Evolutionary conservation across 1,140 invertebrate species (phyloP), one percentile per base, ranked within the genome.

Genomic region (Zaprionus kolodkinae): DNA sequence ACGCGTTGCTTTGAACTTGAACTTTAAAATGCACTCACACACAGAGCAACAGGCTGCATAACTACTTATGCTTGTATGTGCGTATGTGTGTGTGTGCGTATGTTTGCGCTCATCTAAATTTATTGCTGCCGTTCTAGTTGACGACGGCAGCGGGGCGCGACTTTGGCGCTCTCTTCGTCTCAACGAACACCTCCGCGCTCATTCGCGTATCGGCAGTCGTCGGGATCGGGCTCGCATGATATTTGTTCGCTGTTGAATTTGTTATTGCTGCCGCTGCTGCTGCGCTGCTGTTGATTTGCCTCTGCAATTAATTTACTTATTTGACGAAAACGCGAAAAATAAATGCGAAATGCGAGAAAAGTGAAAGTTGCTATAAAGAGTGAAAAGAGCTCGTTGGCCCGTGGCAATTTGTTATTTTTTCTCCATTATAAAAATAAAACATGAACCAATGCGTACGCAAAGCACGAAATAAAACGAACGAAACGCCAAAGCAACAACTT

Each of bases 1-100:
- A 35, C 33, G 33, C 33, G 33, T 72, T 40, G 55, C 85, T 88
- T 91, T 91, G 88, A 91, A 91, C 88, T 91, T 91, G 88, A 91
- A 91, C 88, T 91, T 91, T 84, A 77, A 76, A 81, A 81, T 77
- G 78, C 85, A 83, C 67, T 72, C 73, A 79, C 66, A 70, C 78
- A 57, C 45, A 67, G 43, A 67, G 38, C 25, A 61, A 74, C 43
- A 68, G 45, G 38, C 73, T 71, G 60, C 45, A 71, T 71, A 76
- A 54, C 38, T 25, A 79, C 15, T 60, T 54, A 35, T 67, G 56
- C 30, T 12, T 68, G 35, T 67, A 27, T 54, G n/a, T 43, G n/a
- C n/a, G 45, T 56, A 15, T 52, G 43, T 52, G 15, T 43, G 54
- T 63, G 15, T 72, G 17, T 40, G 56, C 30, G 11, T 65, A 15